These are phyloP conservation scores for Drosophila rubida DNA, from an alignment of 2,888 invertebrate genomes.

Conservation along the genomic window DNA sequence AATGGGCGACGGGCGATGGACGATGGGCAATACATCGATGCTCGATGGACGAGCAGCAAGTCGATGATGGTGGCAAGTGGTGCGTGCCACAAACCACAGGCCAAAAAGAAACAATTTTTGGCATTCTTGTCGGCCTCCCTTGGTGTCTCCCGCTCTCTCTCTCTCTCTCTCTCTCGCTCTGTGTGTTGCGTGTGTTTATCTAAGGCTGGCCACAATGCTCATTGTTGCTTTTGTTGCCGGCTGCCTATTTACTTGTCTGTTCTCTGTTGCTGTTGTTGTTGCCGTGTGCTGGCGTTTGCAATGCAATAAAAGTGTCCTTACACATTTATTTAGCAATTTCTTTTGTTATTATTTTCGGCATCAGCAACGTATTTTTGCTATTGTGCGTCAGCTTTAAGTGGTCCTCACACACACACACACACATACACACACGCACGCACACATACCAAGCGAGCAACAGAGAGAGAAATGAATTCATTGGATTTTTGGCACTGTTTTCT, in stretches of 20 bases:
- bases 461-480: constrained; percentile 59
- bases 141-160: neutral
- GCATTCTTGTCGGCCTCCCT: constrained; percentile 25
- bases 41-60: constrained; percentile 11
- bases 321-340: constrained; percentile 81
- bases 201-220: constrained; percentile 65
- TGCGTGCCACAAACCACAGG: constrained; percentile 48
- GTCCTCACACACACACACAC: constrained; percentile 29
- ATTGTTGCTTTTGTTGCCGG: constrained; percentile 63
- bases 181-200: constrained; percentile 53
- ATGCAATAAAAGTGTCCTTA: constrained; percentile 80
- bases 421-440: neutral
- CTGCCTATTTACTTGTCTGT: constrained; percentile 71
- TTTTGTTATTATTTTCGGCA: constrained; percentile 77
- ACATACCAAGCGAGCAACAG: neutral
- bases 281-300: constrained; percentile 55
- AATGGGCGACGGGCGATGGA: constrained; percentile 8
- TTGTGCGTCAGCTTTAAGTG: constrained; percentile 70
- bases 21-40: constrained; percentile 6
- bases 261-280: constrained; percentile 40
- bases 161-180: neutral
- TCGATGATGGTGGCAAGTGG: constrained; percentile 28
- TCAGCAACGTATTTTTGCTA: constrained; percentile 54
- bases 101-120: constrained; percentile 39
- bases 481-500: constrained; percentile 11